Evolutionary conservation across 2,113 vertebrate species (phyloP), one percentile per base, ranked within the genome.

Genomic region (Apteryx owenii): DNA sequence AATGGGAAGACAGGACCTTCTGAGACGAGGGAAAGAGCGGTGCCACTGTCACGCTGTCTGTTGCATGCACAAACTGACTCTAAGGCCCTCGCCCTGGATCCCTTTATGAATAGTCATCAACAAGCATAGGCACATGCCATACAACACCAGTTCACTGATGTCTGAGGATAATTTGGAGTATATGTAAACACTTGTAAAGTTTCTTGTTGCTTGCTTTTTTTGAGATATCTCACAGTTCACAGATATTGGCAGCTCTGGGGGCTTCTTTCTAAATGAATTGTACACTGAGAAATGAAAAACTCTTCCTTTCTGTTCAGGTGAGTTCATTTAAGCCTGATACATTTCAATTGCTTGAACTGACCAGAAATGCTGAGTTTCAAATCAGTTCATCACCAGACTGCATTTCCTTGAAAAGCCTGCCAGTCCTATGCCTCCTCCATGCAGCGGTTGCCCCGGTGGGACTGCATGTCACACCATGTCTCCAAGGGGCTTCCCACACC

Each of bases 1-100:
- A 51, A 50, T 42, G 36, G 78, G 46, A 81, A 71, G 29, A 84
- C 19, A 75, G 13, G 38, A 69, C 5, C 14, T 69, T 7, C n/a
- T n/a, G 90, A 53, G 28, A 70, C 2, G 7, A 42, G 16, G 10
- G 10, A 4, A 85, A 28, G 16, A 88, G 61, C 61, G 53, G 42
- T 80, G 38, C 31, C 76, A 51, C 6, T 77, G 1, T 23, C 28
- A 19, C 21, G n/a, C 6, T 46, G 18, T 46, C 33, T 87, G 40
- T 26, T 81, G 15, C 11, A 14, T 19, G 23, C 87, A 22, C 38
- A 91, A 54, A 60, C 21, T 25, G n/a, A 18, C 7, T 88, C n/a
- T 16, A 42, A 76, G n/a, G 6, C 3, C 18, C 2, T 3, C 64
- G 38, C 10, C 31, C 38, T 3, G 2, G 4, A 3, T 91, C 10